Conservation (phyloP, 1,140 invertebrate species). For the Lasioglossum albipes region DNA sequence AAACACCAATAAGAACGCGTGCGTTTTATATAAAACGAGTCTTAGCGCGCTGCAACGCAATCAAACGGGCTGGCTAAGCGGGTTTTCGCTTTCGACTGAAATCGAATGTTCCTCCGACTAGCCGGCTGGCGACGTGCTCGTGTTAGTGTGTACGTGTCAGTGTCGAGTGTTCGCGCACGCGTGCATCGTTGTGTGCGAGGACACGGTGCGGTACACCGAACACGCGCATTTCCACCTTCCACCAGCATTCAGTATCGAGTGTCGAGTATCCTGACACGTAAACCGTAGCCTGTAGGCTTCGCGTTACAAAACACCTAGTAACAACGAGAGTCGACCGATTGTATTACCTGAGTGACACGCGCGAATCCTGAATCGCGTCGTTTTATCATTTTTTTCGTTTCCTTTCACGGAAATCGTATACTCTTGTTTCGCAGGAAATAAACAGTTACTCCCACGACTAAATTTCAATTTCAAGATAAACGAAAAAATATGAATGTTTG, state of each 20-base stretch:
- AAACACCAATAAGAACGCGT: background rate
- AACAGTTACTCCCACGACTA: too few species aligned
- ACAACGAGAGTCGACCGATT: constrained; percentile 36
- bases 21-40: constrained; percentile 16
- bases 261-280: constrained; percentile 23
- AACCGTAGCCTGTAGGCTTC: constrained; percentile 25
- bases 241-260: constrained; percentile 33
- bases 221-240: constrained; percentile 22
- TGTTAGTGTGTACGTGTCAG: constrained; percentile 24
- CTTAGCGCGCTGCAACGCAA: constrained; percentile 19
- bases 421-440: too few species aligned
- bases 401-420: background rate
- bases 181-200: constrained; percentile 9
- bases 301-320: constrained; percentile 46
- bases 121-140: constrained; percentile 2
- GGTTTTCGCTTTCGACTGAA: constrained; percentile 71
- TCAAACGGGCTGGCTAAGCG: constrained; percentile 45
- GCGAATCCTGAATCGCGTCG: constrained; percentile 1
- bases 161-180: constrained; percentile 16
- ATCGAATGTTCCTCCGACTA: constrained; percentile 62
- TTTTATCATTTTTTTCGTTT: constrained; percentile 8
- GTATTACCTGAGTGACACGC: constrained; percentile 45
- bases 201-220: constrained; percentile 5
- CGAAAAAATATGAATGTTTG: too few species aligned
- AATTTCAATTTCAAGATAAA: too few species aligned